Conservation (phyloP, 2,797 vertebrate species). For the Catharus ustulatus region DNA sequence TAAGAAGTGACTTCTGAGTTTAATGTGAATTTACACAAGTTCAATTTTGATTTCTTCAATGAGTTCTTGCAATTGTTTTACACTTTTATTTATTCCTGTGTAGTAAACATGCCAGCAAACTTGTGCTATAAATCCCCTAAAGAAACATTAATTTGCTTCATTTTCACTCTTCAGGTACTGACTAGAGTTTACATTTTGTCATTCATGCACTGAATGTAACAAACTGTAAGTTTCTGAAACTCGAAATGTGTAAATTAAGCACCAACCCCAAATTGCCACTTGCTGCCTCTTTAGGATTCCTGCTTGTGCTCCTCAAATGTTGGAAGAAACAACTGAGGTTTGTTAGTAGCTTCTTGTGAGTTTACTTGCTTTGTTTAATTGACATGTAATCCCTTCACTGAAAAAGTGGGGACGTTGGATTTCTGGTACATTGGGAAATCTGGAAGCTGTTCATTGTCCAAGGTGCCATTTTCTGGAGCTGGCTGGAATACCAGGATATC, state of each 20-base stretch:
- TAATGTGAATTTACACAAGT: neutral
- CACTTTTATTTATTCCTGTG: neutral
- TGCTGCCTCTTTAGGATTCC: neutral
- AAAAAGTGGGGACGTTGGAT: neutral
- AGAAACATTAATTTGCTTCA: neutral
- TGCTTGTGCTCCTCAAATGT: neutral
- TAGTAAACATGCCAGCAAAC: neutral
- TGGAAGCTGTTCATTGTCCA: neutral
- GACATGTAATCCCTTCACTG: neutral
- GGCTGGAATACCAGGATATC: neutral
- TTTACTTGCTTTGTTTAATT: neutral
- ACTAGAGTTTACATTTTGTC: neutral
- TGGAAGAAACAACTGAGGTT: neutral
- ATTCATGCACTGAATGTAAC: neutral
- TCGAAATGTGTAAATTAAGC: neutral
- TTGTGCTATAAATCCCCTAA: neutral
- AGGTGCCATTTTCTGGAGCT: conserved; percentile 1
- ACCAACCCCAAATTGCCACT: neutral
- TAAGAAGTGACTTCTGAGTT: neutral
- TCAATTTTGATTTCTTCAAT: neutral
- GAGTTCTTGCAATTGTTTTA: neutral
- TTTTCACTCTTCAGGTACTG: neutral
- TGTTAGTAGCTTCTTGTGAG: neutral
- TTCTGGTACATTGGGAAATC: neutral
- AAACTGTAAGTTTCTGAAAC: neutral